phyloP scores from a whole-genome alignment of 2,888 invertebrate species.

The Tanaodytes sp. region DNA sequence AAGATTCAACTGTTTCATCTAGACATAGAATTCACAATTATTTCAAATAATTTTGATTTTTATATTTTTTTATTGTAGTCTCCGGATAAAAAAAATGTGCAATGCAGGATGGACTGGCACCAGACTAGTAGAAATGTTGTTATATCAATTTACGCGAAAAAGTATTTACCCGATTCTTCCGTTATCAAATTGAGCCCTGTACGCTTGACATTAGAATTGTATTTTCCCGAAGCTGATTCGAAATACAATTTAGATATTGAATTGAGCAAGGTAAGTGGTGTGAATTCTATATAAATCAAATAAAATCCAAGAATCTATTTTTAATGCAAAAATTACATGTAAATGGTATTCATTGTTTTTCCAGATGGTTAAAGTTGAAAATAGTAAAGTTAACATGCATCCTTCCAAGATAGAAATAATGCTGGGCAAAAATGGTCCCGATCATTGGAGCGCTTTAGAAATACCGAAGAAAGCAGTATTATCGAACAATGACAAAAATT shows the following conservation, averaged over 20 bases:
- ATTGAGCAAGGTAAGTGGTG: constrained; percentile 83
- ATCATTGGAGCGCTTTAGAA: constrained; percentile 86
- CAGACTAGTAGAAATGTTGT: constrained; percentile 90
- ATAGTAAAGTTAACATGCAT: constrained; percentile 84
- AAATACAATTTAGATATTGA: constrained; percentile 84
- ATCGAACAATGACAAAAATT: constrained; percentile 52
- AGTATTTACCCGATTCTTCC: constrained; percentile 85
- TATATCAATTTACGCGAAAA: constrained; percentile 92
- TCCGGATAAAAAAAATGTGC: constrained; percentile 74
- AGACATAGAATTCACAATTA: background rate
- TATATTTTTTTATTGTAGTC: constrained; percentile 64
- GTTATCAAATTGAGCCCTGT: constrained; percentile 88
- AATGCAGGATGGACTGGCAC: constrained; percentile 95
- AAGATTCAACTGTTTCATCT: background rate
- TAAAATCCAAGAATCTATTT: background rate
- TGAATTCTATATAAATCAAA: background rate
- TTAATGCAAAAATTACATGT: too few species aligned
- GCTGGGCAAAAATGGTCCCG: constrained; percentile 88
- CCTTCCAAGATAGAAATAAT: constrained; percentile 95
- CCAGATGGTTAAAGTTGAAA: constrained; percentile 84
- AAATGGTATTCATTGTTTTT: background rate
- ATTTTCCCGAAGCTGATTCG: constrained; percentile 85
- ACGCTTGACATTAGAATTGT: constrained; percentile 81
- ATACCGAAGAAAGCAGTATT: constrained; percentile 77
- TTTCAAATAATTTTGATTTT: background rate